Conservation (phyloP, 2,888 invertebrate genomes). For the Dicyrtomina minuta region DNA sequence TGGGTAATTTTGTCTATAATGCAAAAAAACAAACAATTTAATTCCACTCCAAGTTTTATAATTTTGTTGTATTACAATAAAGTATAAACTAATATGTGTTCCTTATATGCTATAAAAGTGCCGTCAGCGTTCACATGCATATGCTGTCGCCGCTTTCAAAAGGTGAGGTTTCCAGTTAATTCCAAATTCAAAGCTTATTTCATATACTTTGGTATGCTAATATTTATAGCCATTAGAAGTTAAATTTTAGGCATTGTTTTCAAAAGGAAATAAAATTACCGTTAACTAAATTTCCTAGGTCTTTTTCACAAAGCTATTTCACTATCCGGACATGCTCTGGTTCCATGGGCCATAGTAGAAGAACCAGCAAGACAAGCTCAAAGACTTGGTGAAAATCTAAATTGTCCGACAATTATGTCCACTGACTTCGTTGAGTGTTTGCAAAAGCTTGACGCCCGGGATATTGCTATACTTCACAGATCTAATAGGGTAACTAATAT, state of each 20-base stretch:
- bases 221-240: no score
- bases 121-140: background rate
- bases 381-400: slow-evolving; percentile 37
- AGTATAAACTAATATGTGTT: background rate
- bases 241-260: slow-evolving; percentile 1
- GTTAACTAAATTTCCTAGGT: no score
- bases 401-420: slow-evolving; percentile 37
- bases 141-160: background rate
- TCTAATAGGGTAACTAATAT: background rate
- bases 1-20: background rate
- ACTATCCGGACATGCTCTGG: slow-evolving; percentile 36
- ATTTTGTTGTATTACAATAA: no score
- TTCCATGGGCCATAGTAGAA: slow-evolving; percentile 42
- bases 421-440: slow-evolving; percentile 34
- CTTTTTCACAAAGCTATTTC: slow-evolving; percentile 42
- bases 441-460: slow-evolving; percentile 27
- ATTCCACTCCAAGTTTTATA: no score
- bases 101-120: no score
- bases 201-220: no score
- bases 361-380: slow-evolving; percentile 37
- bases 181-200: no score
- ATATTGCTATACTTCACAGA: slow-evolving; percentile 27
- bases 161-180: no score
- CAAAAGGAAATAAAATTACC: no score
- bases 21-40: no score